A percentile compares a stretch with the other conserved stretches of the same genome.
phyloP scores from a whole-genome alignment of 2,113 vertebrate genomes.

The Ceyx cyanopectus region DNA sequence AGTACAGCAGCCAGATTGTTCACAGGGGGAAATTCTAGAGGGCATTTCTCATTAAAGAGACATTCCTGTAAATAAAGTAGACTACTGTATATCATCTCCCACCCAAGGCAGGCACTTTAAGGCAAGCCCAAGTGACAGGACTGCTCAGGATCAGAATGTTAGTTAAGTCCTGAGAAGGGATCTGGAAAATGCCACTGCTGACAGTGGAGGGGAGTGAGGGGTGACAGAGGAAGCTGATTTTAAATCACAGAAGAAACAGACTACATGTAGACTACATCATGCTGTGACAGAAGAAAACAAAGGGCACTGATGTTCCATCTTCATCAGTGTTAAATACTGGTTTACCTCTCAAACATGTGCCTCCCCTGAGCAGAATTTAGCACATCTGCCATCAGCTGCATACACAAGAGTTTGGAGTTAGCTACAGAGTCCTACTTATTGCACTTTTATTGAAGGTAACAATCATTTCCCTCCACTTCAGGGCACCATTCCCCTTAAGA shows the following conservation, averaged over 20 bases:
- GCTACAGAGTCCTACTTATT: background rate
- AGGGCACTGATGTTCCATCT: background rate
- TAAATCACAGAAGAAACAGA: conserved; percentile 32
- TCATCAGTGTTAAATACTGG: background rate
- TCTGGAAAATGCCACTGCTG: conserved; percentile 66
- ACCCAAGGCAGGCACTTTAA: conserved; percentile 14
- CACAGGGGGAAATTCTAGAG: background rate
- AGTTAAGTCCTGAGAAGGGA: conserved; percentile 46
- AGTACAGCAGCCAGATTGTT: background rate
- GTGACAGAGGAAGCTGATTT: background rate
- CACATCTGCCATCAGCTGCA: background rate
- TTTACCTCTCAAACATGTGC: background rate
- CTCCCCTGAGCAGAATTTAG: background rate
- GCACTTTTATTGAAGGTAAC: background rate
- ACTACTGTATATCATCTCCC: conserved; percentile 60
- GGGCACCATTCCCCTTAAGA: background rate
- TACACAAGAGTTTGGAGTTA: background rate
- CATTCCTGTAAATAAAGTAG: conserved; percentile 63
- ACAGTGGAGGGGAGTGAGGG: conserved; percentile 26
- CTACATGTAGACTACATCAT: background rate
- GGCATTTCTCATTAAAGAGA: conserved; percentile 36
- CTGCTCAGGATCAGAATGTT: conserved; percentile 48
- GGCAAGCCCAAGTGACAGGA: background rate
- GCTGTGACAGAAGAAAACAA: conserved; percentile 2
- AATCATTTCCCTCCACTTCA: background rate